Percentiles rank a stretch among this genome's conserved stretches.
These are phyloP conservation scores for Agelastica alni DNA, from an alignment of 2,888 invertebrate species.

Conservation along the genomic window DNA sequence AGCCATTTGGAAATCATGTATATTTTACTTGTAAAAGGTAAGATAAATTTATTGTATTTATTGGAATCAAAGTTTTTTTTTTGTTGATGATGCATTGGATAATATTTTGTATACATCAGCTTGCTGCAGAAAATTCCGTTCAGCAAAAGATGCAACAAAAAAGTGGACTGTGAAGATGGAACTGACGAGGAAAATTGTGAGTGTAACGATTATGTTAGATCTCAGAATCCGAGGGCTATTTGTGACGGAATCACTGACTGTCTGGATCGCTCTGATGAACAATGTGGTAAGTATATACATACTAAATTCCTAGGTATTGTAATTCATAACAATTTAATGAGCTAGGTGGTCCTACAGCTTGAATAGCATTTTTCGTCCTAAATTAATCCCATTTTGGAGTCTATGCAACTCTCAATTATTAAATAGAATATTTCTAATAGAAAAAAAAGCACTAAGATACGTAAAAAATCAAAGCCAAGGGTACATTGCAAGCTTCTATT, in stretches of 20 bases:
- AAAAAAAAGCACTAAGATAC: too few relatives aligned
- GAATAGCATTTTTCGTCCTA: too few relatives aligned
- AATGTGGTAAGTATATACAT: slow-evolving; percentile 67
- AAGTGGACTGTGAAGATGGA: slow-evolving; percentile 80
- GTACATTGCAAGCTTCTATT: too few relatives aligned
- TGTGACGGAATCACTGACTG: slow-evolving; percentile 80
- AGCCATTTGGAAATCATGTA: too few relatives aligned
- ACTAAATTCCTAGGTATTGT: background rate
- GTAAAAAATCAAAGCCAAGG: too few relatives aligned
- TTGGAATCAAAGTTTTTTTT: too few relatives aligned
- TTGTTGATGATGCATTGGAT: too few relatives aligned
- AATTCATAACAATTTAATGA: slow-evolving; percentile 8
- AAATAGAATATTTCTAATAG: too few relatives aligned
- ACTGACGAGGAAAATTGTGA: slow-evolving; percentile 76
- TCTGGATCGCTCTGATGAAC: slow-evolving; percentile 75
- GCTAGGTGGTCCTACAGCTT: too few relatives aligned
- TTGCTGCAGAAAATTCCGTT: slow-evolving; percentile 68
- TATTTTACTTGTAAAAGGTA: slow-evolving; percentile 25
- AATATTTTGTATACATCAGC: too few relatives aligned
- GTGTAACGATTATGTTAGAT: slow-evolving; percentile 70
- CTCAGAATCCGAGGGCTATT: slow-evolving; percentile 61
- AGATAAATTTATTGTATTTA: slow-evolving; percentile 22
- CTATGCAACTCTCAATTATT: too few relatives aligned
- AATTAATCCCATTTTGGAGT: too few relatives aligned
- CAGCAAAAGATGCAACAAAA: slow-evolving; percentile 67